Evolutionary conservation across 2,888 invertebrate genomes (phyloP).

Genomic region (Colletes collaris): DNA sequence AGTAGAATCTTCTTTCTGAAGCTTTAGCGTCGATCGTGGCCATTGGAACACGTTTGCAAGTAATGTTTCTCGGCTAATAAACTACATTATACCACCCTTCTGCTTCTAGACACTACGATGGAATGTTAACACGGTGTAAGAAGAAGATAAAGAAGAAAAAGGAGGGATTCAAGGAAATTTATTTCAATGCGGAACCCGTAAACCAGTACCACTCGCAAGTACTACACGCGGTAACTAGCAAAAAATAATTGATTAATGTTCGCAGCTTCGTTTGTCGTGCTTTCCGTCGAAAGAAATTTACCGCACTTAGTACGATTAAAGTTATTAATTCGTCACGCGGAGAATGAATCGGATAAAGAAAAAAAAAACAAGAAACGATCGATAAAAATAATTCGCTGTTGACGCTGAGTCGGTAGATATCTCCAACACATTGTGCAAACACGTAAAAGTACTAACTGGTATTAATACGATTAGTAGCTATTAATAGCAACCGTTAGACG

Average conservation of each 20-base stretch:
- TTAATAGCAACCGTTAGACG: background rate
- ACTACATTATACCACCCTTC: slow-evolving; percentile 35
- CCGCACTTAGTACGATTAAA: background rate
- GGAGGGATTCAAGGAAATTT: slow-evolving; percentile 36
- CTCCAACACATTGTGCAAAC: too few species aligned
- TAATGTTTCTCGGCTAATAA: slow-evolving; percentile 29
- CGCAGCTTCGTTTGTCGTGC: background rate
- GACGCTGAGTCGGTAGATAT: too few species aligned
- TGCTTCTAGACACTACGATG: slow-evolving; percentile 35
- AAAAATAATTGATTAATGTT: slow-evolving; percentile 32
- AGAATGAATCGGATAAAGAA: background rate
- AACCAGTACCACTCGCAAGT: slow-evolving; percentile 38
- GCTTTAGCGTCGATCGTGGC: background rate
- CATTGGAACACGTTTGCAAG: slow-evolving; percentile 12
- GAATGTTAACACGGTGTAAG: slow-evolving; percentile 43
- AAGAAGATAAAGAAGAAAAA: slow-evolving; percentile 30
- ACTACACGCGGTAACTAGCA: slow-evolving; percentile 28
- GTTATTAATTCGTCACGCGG: background rate
- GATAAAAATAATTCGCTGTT: too few species aligned
- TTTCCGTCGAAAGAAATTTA: slow-evolving; percentile 1
- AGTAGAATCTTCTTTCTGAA: too few species aligned
- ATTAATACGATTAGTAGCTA: background rate
- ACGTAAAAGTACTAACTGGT: too few species aligned
- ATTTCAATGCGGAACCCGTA: slow-evolving; percentile 39
- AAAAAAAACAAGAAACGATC: background rate